Evolutionary conservation across 2,888 invertebrate genomes (phyloP).

Genomic region (Tetanocera ferruginea): DNA sequence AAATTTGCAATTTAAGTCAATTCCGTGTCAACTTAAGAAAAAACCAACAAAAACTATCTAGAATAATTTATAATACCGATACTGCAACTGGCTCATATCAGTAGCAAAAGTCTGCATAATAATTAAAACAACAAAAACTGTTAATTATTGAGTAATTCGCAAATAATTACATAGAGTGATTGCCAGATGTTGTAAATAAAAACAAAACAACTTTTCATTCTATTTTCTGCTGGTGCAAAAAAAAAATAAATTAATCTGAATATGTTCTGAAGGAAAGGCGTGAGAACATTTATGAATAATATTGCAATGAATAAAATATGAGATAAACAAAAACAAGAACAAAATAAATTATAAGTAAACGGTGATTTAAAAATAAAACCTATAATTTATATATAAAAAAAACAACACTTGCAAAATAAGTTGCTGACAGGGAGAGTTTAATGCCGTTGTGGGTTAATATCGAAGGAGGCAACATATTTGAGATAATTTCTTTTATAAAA

Average conservation of each 20-base stretch:
- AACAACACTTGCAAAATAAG: not conserved
- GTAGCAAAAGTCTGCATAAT: no score
- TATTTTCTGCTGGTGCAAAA: no score
- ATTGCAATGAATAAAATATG: not conserved
- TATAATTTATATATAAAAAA: not conserved
- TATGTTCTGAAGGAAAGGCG: not conserved
- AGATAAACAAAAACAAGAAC: not conserved
- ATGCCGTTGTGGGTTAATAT: no score
- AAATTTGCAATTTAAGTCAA: no score
- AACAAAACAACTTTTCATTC: not conserved
- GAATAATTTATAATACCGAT: no score
- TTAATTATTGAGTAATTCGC: slow-evolving; percentile 24
- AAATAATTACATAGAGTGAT: not conserved
- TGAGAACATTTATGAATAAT: slow-evolving; percentile 23
- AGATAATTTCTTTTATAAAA: no score
- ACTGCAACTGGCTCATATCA: no score
- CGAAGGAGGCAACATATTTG: no score
- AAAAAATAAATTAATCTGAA: no score
- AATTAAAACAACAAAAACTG: slow-evolving; percentile 7
- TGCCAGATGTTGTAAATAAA: slow-evolving; percentile 20
- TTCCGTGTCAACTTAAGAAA: no score
- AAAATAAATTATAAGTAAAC: not conserved
- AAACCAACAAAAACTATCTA: no score
- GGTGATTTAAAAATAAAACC: not conserved
- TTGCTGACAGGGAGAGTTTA: no score